Base-by-base conservation (phyloP, 1,140 invertebrate genomes). In the Panagrolaimus sp. region DNA sequence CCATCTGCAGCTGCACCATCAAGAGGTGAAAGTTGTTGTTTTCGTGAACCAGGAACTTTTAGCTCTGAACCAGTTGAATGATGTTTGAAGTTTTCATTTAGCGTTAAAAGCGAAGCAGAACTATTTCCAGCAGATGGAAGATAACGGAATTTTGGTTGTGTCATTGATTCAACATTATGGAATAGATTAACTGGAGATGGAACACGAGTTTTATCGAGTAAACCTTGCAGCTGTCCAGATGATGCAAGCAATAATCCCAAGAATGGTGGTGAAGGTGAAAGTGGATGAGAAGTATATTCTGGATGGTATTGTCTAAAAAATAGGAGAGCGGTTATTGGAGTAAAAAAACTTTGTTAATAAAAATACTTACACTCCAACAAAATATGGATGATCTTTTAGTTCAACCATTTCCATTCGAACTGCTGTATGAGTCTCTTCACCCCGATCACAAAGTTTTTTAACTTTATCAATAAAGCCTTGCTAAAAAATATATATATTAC, bases 251-350 rank as follows among this genome's bases (percentile, higher is more conserved):
- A 89, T 1, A 99, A 86, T 65, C 96, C 96, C 67, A 97, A 85
- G 82, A 96, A 99, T 5, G 93, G 93, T 4, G 96, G 91, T 43
- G 92, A 96, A 0, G 96, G 94, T 72, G 90, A 90, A 63, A 96
- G 84, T 0, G 96, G 95, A 1, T 94, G 87, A 0, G 92, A 95
- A 16, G 96, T 86, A 84, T 98, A 99, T 84, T 98, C 96, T 0
- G 96, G 96, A 85, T 98, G 96, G 84, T 91, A 99, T 84, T 98
- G 96, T 0, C 31, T 38, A 38, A 4, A 38, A 4, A 38, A 4
- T n/a, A n/a, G n/a, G n/a, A n/a, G n/a, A n/a, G 31, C 2, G 31
- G 7, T 38, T 38, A 38, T 7, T 38, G 31, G 2, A 38, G 31
- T n/a, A n/a, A n/a, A n/a, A n/a, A n/a, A 7, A 38, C 31, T 4